Base-by-base conservation (phyloP, 2,797 vertebrate species). In the Lepidocolaptes lacrymiger region DNA sequence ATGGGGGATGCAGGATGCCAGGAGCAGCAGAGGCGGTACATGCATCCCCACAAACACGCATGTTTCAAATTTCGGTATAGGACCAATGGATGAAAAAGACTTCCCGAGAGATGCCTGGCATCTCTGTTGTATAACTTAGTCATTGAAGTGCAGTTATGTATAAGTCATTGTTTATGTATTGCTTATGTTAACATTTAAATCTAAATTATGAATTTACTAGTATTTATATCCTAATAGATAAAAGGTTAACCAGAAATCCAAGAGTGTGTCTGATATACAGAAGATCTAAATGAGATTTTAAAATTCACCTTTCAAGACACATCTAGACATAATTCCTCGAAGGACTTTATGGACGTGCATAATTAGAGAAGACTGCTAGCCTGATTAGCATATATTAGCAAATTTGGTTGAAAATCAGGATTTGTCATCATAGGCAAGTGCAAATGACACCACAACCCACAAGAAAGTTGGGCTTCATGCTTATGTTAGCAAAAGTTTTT, bases 41-140 rank as follows among this genome's bases (percentile, higher is more conserved):
- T 19, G 3, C 22, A 12, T n/a, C 1, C 23, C 11, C 15, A 43
- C 9, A 52, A 32, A 54, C 19, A 14, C 0, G 0, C 9, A 1
- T 27, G 34, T 73, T 46, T 9, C 6, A 5, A 52, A 30, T 59
- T 55, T 37, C 48, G 14, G 12, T 19, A 2, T 4, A 37, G 43
- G 16, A 59, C 4, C n/a, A 20, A 5, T 6, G 14, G 5, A 4
- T 32, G 20, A 28, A 34, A 63, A 76, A 59, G 43, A 20, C 12
- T 67, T 16, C 5, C 24, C 0, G 2, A 59, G 56, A 61, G 36
- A 41, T 34, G 6, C 4, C 34, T 22, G 19, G 17, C 34, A 51
- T 67, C 44, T 63, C 27, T 69, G 69, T 64, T 83, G 30, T 39
- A 6, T 22, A 76, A 14, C 19, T 28, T n/a, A 26, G n/a, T 37